Evolutionary conservation across 2,888 invertebrate species (phyloP), one percentile per base, ranked within the genome.

Genomic region (Parnassius apollo): DNA sequence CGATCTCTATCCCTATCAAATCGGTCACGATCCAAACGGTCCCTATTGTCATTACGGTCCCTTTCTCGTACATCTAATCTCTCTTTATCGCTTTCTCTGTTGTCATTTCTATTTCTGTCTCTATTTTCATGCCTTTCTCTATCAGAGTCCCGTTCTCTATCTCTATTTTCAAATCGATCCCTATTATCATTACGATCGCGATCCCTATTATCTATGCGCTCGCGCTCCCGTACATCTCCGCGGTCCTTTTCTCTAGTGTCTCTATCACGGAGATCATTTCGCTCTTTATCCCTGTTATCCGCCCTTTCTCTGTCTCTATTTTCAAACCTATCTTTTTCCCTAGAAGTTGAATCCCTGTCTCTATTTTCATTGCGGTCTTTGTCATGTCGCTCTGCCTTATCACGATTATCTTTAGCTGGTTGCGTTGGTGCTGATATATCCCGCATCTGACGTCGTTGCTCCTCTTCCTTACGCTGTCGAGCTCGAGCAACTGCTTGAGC

Each of bases 401-500:
- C 83, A 46, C 85, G 82, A 44, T 66, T 66, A 55, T 87, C 86
- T 66, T 86, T 83, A 44, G 71, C 44, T 22, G 73, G 65, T 50
- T 73, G 78, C 35, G 73, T 68, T 55, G 78, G 85, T 69, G 71
- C 86, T 75, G 74, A 85, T 71, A 72, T 83, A 57, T 88, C 87
- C 0, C 86, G 78, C 84, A 79, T 92, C 66, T 91, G 90, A 42
- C 96, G 93, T 67, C 97, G 95, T 76, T 98, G 97, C 77, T 97
- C 98, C 76, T 98, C 97, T 76, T 97, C 97, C 73, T 97, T 96
- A 42, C 96, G 94, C 77, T 96, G 96, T 61, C 96, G 94, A 0
- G 97, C 97, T 42, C 97, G 93, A 71, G 96, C 97, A 13, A 97
- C 96, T 1, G 95, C 96, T 62, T 95, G 94, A 10, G 95, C 95